Conservation (phyloP, 2,113 vertebrate genomes). For the Xyliphius kryptos region DNA sequence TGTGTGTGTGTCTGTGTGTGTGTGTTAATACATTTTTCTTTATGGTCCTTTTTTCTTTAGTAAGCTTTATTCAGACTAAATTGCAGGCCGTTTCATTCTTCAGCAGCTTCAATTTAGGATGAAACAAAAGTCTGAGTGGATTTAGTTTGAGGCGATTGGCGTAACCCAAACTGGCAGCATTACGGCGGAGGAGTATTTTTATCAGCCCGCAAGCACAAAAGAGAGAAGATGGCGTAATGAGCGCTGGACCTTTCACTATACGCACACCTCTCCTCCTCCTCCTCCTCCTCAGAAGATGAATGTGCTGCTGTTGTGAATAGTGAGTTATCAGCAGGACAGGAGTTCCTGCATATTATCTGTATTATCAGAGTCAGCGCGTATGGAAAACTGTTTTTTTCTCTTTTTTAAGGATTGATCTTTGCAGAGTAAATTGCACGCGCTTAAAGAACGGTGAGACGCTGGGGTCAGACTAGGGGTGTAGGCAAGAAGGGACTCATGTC, state of each 20-base stretch:
- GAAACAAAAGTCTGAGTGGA: not conserved
- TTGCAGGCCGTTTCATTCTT: slow-evolving; percentile 22
- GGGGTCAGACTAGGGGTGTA: slow-evolving; percentile 26
- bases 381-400: slow-evolving; percentile 1
- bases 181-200: slow-evolving; percentile 4
- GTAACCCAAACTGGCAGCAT: too few species aligned
- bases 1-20: not conserved
- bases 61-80: slow-evolving; percentile 6
- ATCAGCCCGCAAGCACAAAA: slow-evolving; percentile 31
- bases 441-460: slow-evolving; percentile 34
- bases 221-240: slow-evolving; percentile 23
- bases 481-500: slow-evolving; percentile 29
- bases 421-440: slow-evolving; percentile 49
- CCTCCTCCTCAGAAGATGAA: slow-evolving; percentile 31
- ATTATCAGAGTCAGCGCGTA: slow-evolving; percentile 6
- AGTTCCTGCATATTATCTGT: slow-evolving; percentile 21
- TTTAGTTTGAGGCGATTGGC: not conserved
- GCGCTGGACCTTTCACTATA: slow-evolving; percentile 14
- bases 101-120: not conserved
- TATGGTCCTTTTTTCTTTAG: slow-evolving; percentile 3
- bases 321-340: slow-evolving; percentile 26
- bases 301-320: slow-evolving; percentile 28
- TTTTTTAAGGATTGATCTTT: slow-evolving; percentile 32
- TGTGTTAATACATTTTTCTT: too few species aligned
- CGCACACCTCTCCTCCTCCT: slow-evolving; percentile 17